Percentiles rank a stretch among this genome's conserved stretches.
Conservation (phyloP, 2,113 vertebrate genomes). For the Elephas maximus region DNA sequence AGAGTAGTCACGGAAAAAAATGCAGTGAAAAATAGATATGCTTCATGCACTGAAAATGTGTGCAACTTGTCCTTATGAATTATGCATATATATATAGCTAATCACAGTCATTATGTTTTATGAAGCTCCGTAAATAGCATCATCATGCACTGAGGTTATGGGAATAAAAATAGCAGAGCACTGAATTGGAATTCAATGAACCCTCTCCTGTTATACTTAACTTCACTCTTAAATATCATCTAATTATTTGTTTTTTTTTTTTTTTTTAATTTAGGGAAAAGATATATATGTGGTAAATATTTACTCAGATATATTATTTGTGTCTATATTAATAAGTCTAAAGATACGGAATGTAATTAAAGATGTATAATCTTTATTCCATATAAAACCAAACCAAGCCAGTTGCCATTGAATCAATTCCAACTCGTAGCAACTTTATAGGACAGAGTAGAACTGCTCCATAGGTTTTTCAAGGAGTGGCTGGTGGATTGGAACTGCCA, state of each 20-base stretch:
- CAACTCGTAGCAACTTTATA: too few relatives aligned
- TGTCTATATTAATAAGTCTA: not conserved
- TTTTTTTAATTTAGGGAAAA: not conserved
- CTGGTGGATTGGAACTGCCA: too few relatives aligned
- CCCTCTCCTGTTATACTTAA: not conserved
- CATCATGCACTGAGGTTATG: constrained; percentile 55
- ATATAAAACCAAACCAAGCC: not conserved
- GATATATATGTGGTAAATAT: not conserved
- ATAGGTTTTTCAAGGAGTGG: too few relatives aligned
- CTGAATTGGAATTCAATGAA: constrained; percentile 70
- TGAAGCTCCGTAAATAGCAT: constrained; percentile 71
- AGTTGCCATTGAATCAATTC: too few relatives aligned
- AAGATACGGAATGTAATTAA: not conserved
- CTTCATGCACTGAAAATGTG: constrained; percentile 68
- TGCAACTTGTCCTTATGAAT: constrained; percentile 75
- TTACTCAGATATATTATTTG: not conserved
- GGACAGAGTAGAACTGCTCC: too few relatives aligned
- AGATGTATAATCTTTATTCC: not conserved
- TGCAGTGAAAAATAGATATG: constrained; percentile 67
- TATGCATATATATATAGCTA: constrained; percentile 77
- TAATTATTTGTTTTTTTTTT: not conserved
- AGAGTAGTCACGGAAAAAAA: constrained; percentile 61
- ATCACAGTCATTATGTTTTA: constrained; percentile 80
- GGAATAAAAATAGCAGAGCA: constrained; percentile 65
- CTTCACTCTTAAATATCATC: constrained; percentile 43